Evolutionary conservation across 1,140 invertebrate species (phyloP), one percentile per base, ranked within the genome.

Genomic region (Aethina tumida): DNA sequence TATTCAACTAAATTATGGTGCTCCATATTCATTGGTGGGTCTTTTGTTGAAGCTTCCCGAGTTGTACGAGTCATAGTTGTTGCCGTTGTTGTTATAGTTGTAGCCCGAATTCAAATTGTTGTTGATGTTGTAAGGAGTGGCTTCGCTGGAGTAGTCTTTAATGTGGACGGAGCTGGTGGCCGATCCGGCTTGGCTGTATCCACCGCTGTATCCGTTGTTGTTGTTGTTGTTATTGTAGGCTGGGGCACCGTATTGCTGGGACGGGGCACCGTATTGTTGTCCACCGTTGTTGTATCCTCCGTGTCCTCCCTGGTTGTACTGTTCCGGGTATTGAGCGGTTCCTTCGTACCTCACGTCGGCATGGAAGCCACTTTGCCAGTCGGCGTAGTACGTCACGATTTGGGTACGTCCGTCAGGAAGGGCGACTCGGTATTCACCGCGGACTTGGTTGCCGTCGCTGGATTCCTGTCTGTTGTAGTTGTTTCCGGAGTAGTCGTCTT

Each of bases 311-410:
- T 41, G 48, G 18, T 52, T 49, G 40, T 56, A 53, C 20, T 50
- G 48, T 0, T 77, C 71, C 0, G 77, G 77, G 46, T 77, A 81
- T 13, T 64, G 67, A 0, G 78, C 75, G 41, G 77, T 72, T 3
- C 80, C 81, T 51, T 82, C 79, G 52, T 84, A 86, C 41, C 75
- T 71, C 2, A 85, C 81, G 40, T 84, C 77, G n/a, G 81, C 81
- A 54, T 84, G 79, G 63, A 80, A 85, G 5, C 82, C 82, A 5
- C 73, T 80, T 52, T 77, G 70, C 74, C 79, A 81, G 49, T 85
- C 82, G 0, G 83, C 82, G 26, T 76, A 80, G 59, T 86, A 86
- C 3, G 75, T 79, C 8, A 85, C 81, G 7, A 75, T 70, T 51
- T 76, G 74, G n/a, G 73, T 75, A 21, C 83, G 66, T 9, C 81